These are phyloP conservation scores for Gorsachius goisagi DNA, from an alignment of 2,113 vertebrate species.

Conservation along the genomic window DNA sequence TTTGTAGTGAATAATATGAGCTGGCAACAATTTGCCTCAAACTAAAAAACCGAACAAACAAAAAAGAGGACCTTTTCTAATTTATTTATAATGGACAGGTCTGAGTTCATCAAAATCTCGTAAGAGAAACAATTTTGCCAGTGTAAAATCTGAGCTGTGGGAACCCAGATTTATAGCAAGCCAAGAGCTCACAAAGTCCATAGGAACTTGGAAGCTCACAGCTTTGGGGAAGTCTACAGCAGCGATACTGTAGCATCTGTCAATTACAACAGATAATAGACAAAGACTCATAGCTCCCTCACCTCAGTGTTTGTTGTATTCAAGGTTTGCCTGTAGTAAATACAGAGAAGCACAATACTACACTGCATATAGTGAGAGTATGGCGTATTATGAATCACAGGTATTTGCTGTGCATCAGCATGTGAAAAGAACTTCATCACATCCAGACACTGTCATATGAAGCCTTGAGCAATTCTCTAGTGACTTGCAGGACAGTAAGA, in stretches of 20 bases:
- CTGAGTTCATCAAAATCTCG: not conserved
- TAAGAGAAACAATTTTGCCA: not conserved
- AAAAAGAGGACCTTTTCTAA: not conserved
- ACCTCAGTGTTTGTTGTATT: not conserved
- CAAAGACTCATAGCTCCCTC: not conserved
- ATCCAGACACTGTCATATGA: not conserved
- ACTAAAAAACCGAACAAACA: not conserved
- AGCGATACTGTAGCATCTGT: not conserved
- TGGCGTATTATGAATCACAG: not conserved
- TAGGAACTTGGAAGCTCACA: not conserved
- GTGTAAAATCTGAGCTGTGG: not conserved
- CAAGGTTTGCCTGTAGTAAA: not conserved
- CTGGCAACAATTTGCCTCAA: not conserved
- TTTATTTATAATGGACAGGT: not conserved
- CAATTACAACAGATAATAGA: accelerated
- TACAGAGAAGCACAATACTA: not conserved
- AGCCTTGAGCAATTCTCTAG: not conserved
- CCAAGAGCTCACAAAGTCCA: not conserved
- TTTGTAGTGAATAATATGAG: not conserved
- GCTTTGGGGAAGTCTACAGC: not conserved
- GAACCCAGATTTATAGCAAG: not conserved
- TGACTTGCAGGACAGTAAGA: not conserved
- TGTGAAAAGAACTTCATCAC: not conserved
- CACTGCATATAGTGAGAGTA: no score
- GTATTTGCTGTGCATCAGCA: not conserved